phyloP scores from a whole-genome alignment of 2,113 vertebrate species.

The Nothocercus nigrocapillus region DNA sequence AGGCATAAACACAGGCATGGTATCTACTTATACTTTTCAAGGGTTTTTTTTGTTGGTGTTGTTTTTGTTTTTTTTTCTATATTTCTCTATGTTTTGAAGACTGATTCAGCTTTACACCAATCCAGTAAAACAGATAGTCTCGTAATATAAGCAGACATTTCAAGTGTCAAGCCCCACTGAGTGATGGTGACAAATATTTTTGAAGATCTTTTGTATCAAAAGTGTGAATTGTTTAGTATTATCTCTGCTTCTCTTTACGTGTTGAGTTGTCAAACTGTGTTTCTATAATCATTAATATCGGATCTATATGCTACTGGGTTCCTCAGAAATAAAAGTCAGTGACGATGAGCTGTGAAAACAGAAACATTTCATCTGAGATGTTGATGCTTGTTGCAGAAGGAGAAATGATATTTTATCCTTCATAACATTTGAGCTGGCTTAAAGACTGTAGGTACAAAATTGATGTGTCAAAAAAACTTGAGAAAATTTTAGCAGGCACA shows the following conservation, averaged over 20 bases:
- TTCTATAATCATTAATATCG: not conserved
- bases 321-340: not conserved
- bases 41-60: not conserved
- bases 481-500: not conserved
- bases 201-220: not conserved
- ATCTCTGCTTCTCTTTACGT: not conserved
- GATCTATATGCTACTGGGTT: not conserved
- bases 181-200: not conserved
- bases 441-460: constrained; percentile 31
- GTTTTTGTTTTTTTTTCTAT: not conserved
- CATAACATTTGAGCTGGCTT: not conserved
- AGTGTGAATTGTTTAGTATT: not conserved
- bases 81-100: not conserved
- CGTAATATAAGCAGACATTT: not conserved
- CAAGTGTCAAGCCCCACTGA: not conserved
- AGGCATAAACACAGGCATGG: not conserved
- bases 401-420: not conserved
- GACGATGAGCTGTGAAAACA: not conserved
- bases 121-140: not conserved
- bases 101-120: not conserved
- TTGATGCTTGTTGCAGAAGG: not conserved
- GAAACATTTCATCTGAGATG: not conserved
- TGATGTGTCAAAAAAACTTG: constrained; percentile 36
- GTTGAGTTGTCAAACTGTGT: not conserved
- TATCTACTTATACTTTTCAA: not conserved